phyloP scores from a whole-genome alignment of 2,888 invertebrate genomes.

The Tanypteryx hageni region DNA sequence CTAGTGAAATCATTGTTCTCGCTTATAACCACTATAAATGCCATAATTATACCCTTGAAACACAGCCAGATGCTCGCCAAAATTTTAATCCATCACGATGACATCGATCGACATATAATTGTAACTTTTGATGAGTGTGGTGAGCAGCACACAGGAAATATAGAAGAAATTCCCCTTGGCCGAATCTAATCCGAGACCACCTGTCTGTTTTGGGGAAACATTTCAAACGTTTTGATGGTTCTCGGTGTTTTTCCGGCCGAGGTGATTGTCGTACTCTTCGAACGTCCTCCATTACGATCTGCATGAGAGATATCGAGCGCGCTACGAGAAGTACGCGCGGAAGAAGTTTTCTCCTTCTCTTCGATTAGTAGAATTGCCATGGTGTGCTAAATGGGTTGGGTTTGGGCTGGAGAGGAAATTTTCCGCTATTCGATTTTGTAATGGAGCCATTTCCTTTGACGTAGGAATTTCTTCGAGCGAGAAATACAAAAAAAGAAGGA shows the following conservation, averaged over 20 bases:
- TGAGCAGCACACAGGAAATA: neutral
- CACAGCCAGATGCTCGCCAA: too few species aligned
- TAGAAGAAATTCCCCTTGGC: neutral
- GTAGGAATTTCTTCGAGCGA: too few species aligned
- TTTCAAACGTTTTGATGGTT: neutral
- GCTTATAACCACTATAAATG: too few species aligned
- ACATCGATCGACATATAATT: neutral
- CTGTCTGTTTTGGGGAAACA: neutral
- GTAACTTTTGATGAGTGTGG: neutral
- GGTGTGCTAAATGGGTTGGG: neutral
- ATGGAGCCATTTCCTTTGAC: neutral
- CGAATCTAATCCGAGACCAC: neutral
- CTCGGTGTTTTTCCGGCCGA: slow-evolving; percentile 3
- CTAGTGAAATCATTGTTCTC: too few species aligned
- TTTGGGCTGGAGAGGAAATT: neutral
- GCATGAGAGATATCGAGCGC: neutral
- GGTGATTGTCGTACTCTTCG: neutral
- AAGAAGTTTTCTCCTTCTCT: neutral
- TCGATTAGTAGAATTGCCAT: neutral
- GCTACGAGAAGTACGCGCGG: neutral
- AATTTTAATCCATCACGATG: too few species aligned
- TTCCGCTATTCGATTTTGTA: neutral
- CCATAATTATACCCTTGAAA: too few species aligned
- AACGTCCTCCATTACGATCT: neutral
- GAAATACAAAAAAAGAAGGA: too few species aligned